phyloP scores from a whole-genome alignment of 2,888 invertebrate species.

The Smittia sp. region DNA sequence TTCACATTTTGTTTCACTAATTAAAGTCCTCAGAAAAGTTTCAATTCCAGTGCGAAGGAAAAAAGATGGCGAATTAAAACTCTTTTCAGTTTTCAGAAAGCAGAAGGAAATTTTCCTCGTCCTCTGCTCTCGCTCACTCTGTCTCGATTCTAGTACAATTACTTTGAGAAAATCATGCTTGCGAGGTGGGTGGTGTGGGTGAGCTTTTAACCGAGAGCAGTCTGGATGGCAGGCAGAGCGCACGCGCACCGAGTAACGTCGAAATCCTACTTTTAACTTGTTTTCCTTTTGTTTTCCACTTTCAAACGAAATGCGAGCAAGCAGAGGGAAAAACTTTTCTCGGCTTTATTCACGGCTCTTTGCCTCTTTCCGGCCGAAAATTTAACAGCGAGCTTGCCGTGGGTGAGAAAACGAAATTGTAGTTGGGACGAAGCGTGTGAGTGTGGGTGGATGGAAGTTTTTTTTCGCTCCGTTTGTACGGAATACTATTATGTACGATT shows the following conservation, averaged over 20 bases:
- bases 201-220: not conserved
- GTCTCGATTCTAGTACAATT: constrained; percentile 5
- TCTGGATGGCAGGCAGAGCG: not conserved
- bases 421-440: not conserved
- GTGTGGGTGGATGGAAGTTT: not conserved
- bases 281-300: not conserved
- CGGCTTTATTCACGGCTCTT: constrained; percentile 5
- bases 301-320: not conserved
- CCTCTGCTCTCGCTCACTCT: not conserved
- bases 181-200: not conserved
- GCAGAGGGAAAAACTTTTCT: not conserved
- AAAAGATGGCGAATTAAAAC: constrained; percentile 39
- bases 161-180: not conserved
- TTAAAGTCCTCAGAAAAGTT: constrained; percentile 6
- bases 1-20: not conserved
- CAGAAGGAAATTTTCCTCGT: constrained; percentile 12
- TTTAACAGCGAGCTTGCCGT: not conserved
- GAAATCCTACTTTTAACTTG: not conserved
- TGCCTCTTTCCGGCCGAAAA: not conserved
- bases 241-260: constrained; percentile 14
- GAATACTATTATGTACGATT: constrained; percentile 39
- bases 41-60: constrained; percentile 24
- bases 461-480: not conserved
- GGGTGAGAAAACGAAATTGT: constrained; percentile 1
- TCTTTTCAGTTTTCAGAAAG: not conserved